Evolutionary conservation across 2,888 invertebrate species (phyloP), one percentile per base, ranked within the genome.

Genomic region (Heteromyza rotundicornis): DNA sequence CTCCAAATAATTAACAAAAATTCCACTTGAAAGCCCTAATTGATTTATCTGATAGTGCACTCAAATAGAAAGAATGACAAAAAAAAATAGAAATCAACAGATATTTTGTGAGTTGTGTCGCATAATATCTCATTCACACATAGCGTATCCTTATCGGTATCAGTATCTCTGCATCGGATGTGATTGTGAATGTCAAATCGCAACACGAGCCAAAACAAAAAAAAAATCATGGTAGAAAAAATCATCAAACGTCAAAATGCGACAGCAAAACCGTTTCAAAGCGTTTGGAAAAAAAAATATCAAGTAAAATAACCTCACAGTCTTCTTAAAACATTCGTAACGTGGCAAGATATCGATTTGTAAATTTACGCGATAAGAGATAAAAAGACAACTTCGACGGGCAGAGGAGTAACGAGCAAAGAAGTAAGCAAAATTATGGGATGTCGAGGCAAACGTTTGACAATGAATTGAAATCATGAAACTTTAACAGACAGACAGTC

Each of bases 271-370:
- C 20, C 47, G 47, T 47, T 17, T 20, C 14, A 47, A 40, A 27
- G 27, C 27, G 27, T 7, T 7, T 47, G 19, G 20, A 17, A 47
- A 47, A 47, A 47, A n/a, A 27, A 65, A 65, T 54, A 58, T 57
- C n/a, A n/a, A n/a, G 63, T 40, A 60, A 44, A 59, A 55, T 52
- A 66, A n/a, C n/a, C n/a, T n/a, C n/a, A 49, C 63, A 69, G 65
- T 65, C 60, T 59, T 62, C n/a, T n/a, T n/a, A n/a, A n/a, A 67
- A 71, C 63, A 67, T 59, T 36, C 63, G 50, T 63, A 51, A 53
- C 35, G 8, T 56, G 64, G 70, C 75, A 75, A 69, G 76, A 76
- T 76, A 78, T 78, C 74, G 77, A 78, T 78, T 77, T 78, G 77
- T 77, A 74, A 77, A 77, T 73, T 77, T 72, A 65, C 54, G 23